Evolutionary conservation across 64 coral and sea anemone genomes (phyloP).

Genomic region (Actinia equina): DNA sequence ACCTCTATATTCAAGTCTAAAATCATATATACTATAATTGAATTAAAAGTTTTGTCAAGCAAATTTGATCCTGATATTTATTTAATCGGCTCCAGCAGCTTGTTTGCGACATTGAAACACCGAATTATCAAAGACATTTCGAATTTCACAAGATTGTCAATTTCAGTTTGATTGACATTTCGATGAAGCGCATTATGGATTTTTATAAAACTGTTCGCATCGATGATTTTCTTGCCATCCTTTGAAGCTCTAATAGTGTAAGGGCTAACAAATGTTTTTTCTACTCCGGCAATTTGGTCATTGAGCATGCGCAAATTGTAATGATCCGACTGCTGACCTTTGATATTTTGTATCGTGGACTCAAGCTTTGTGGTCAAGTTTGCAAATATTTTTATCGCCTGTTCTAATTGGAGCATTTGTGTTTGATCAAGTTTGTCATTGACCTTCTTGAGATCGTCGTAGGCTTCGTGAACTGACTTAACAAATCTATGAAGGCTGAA

Average conservation of each 20-base stretch:
- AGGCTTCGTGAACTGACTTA: constrained; percentile 3
- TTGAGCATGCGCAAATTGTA: constrained; percentile 39
- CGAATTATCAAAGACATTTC: constrained; percentile 1
- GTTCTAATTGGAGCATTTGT: not conserved
- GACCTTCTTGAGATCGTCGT: not conserved
- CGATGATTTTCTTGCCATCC: not conserved
- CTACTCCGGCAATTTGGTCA: constrained; percentile 37
- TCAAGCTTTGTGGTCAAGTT: constrained; percentile 15
- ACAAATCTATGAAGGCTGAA: constrained; percentile 27
- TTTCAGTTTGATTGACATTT: not conserved
- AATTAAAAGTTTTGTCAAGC: too few species aligned
- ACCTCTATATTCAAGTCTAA: too few species aligned
- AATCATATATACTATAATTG: too few species aligned
- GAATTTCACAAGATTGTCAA: not conserved
- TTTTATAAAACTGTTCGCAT: not conserved
- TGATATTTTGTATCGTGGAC: not conserved
- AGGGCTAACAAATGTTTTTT: constrained; percentile 35
- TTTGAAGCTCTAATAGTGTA: not conserved
- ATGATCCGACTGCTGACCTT: not conserved
- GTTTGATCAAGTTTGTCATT: not conserved
- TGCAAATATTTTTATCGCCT: constrained; percentile 1
- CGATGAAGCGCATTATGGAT: not conserved
- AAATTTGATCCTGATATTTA: not conserved
- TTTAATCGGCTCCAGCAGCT: not conserved
- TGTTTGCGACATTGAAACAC: not conserved